Evolutionary conservation across 1,140 invertebrate genomes (phyloP), one percentile per base, ranked within the genome.

Genomic region (Cherax destructor): DNA sequence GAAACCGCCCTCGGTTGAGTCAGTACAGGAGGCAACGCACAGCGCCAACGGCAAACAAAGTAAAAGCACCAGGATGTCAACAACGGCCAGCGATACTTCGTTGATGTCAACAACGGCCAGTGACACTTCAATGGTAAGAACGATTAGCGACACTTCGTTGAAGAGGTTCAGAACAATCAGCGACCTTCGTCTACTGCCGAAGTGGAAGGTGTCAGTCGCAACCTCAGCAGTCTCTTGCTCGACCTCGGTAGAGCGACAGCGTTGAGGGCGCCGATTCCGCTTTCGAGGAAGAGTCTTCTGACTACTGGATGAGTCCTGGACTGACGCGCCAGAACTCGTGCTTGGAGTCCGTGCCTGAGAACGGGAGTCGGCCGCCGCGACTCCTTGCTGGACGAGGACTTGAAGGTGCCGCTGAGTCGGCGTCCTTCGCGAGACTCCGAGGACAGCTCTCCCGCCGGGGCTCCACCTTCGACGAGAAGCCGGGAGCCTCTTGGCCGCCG

Each of bases 391-490:
- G 83, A 86, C 47, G 89, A 91, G 18, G 96, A 96, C 50, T 61
- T 97, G 9, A 97, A 97, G 97, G 97, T 97, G 94, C 96, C 96
- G 83, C 94, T 97, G 93, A 93, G 94, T 52, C 94, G 95, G 18
- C 94, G 94, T 50, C 50, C 94, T 21, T 87, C 92, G 87, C 30
- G 76, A 92, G 49, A 84, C 16, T 56, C 65, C 87, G 87, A 18
- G 61, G 49, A 1, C 86, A 89, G 50, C 93, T 94, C 80, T 94
- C 93, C 78, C 77, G 88, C 61, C 81, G 91, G 50, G 91, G 79
- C 72, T 91, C 84, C 41, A 81, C 79, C n/a, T 65, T 91, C 21
- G 92, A 93, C 83, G 88, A 78, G 72, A 9, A 5, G 52, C 41
- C 88, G 88, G 18, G 88, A 91, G 56, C 87, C 91, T 50, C 93